Evolutionary conservation across 2,113 vertebrate genomes (phyloP), one percentile per base, ranked within the genome.

Genomic region (Aix galericulata): DNA sequence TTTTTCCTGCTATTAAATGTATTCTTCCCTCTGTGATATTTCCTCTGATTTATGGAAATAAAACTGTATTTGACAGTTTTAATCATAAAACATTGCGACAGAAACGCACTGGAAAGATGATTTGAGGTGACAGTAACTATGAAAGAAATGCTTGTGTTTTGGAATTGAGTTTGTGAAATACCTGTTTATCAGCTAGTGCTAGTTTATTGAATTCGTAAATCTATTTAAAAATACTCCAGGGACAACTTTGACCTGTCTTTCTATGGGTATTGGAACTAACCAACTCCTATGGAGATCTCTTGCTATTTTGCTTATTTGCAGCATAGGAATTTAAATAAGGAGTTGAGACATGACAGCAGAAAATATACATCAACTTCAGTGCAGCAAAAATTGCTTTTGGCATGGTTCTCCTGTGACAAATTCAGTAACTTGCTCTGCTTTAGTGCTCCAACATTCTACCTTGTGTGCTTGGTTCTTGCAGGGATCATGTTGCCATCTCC

Each of bases 311-410:
- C 68, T 52, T 31, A 50, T 76, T 96, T 95, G 84, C 88, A 77
- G 55, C 89, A 91, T 63, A 97, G 95, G 89, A 97, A 96, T 95
- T 97, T 77, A 94, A 97, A 97, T 96, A 83, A 94, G 81, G 80
- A 96, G 48, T 91, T 88, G 92, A 95, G 92, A 97, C 75, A 94
- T 94, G 88, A 96, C 94, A 97, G 94, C 88, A 94, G 94, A 96
- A 97, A 94, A 96, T 86, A 84, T 97, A 97, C 64, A 95, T 96
- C 95, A 95, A 91, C 81, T 95, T 88, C 31, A 85, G 79, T 91
- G 80, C 82, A 96, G 63, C 82, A 95, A 95, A 97, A 97, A 78
- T 87, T 96, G 93, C 90, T 97, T 94, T 97, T 97, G 88, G 94
- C 76, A n/a, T 88, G 81, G 78, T 69, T 96, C 86, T 96, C 23